phyloP scores from a whole-genome alignment of 2,888 invertebrate genomes.

The Leptopterna dolabrata region DNA sequence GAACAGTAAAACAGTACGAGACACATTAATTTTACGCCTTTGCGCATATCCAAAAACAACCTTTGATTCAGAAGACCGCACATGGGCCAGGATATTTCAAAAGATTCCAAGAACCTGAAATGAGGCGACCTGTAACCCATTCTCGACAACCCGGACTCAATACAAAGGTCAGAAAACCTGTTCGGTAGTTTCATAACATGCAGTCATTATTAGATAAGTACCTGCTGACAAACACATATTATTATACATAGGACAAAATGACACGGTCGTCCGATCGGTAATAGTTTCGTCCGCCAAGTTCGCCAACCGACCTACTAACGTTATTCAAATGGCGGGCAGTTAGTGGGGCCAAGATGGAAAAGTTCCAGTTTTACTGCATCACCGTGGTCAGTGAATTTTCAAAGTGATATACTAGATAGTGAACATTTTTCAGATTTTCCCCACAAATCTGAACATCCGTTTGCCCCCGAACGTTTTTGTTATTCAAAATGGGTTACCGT shows the following conservation, averaged over 20 bases:
- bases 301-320: not conserved
- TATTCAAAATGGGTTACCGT: too few species aligned
- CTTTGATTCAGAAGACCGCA: not conserved
- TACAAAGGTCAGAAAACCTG: not conserved
- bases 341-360: too few species aligned
- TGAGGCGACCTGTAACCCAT: not conserved
- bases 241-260: not conserved
- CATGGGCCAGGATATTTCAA: not conserved
- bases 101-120: not conserved
- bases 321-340: too few species aligned
- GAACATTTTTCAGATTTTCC: too few species aligned
- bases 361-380: too few species aligned
- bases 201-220: not conserved
- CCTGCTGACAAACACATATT: not conserved
- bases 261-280: not conserved
- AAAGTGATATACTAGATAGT: too few species aligned
- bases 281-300: not conserved
- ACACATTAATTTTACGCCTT: too few species aligned
- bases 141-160: not conserved
- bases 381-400: too few species aligned
- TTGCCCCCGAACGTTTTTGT: too few species aligned
- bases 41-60: too few species aligned
- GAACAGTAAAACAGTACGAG: too few species aligned
- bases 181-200: not conserved
- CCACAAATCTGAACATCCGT: too few species aligned